A percentile compares a stretch with the other conserved stretches of the same genome.
Evolutionary conservation across 2,113 vertebrate genomes (phyloP).

Genomic region (Trachemys scripta): DNA sequence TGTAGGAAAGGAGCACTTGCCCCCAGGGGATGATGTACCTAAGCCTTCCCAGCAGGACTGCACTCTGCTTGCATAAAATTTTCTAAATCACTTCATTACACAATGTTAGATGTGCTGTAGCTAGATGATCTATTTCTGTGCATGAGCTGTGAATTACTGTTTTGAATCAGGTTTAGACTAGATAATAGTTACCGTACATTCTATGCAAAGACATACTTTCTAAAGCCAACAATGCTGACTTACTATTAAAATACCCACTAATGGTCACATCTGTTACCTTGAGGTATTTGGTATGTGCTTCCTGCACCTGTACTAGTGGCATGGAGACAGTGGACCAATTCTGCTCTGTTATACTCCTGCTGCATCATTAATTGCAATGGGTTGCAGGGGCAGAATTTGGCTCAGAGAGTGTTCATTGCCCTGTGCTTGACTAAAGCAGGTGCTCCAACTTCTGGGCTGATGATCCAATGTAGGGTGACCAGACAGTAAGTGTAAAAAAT

Average conservation of each 20-base stretch:
- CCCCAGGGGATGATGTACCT: neutral
- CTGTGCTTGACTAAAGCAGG: neutral
- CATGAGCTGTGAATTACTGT: neutral
- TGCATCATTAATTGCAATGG: neutral
- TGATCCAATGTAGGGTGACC: neutral
- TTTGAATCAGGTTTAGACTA: conserved; percentile 30
- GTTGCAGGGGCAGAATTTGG: neutral
- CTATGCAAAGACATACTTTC: conserved; percentile 4
- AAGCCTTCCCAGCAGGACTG: neutral
- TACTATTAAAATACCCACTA: neutral
- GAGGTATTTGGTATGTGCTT: neutral
- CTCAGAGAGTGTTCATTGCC: neutral
- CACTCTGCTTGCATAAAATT: neutral
- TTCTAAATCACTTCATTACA: neutral
- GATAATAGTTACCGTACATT: neutral
- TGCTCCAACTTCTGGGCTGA: neutral
- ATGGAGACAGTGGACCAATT: neutral
- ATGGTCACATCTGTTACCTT: neutral
- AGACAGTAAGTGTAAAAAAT: too few relatives aligned
- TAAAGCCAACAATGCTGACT: neutral
- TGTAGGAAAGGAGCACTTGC: neutral
- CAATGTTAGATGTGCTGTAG: neutral
- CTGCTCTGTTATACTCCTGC: neutral
- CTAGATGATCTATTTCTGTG: conserved; percentile 10
- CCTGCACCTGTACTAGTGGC: neutral